These are phyloP conservation scores for Zaprionus nigranus DNA, from an alignment of 1,140 invertebrate genomes.

Conservation along the genomic window DNA sequence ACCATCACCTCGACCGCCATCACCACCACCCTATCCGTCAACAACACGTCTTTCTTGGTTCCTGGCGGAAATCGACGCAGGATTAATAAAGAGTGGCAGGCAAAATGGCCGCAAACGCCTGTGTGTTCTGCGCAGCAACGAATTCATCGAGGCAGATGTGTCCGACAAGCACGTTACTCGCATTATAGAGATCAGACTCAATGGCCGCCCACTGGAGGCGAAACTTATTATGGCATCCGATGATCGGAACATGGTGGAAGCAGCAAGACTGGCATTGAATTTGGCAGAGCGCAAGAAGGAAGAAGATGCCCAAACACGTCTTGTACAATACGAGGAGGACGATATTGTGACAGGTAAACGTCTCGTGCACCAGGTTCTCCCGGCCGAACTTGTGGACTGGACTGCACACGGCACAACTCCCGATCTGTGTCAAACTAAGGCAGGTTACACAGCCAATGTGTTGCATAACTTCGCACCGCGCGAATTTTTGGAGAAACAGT, in stretches of 20 bases:
- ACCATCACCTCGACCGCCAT: background rate
- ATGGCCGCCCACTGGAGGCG: slow-evolving; percentile 60
- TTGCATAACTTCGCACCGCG: slow-evolving; percentile 60
- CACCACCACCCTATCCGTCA: background rate
- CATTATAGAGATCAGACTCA: slow-evolving; percentile 59
- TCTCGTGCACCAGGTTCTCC: slow-evolving; percentile 65
- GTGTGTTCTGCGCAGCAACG: slow-evolving; percentile 69
- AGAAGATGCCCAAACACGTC: slow-evolving; percentile 18
- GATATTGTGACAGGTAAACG: slow-evolving; percentile 21
- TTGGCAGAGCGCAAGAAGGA: slow-evolving; percentile 44
- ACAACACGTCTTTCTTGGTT: slow-evolving; percentile 75
- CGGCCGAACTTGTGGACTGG: slow-evolving; percentile 54
- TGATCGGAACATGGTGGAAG: slow-evolving; percentile 63
- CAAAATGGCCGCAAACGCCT: slow-evolving; percentile 44
- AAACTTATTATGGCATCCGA: slow-evolving; percentile 70
- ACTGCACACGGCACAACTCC: slow-evolving; percentile 51
- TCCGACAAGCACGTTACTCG: slow-evolving; percentile 70
- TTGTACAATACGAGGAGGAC: slow-evolving; percentile 64
- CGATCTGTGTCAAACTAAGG: slow-evolving; percentile 37
- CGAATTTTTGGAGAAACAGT: slow-evolving; percentile 62
- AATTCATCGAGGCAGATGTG: slow-evolving; percentile 58
- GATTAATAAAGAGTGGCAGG: slow-evolving; percentile 38
- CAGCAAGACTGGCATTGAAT: slow-evolving; percentile 55
- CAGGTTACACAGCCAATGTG: slow-evolving; percentile 51
- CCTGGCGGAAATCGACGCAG: slow-evolving; percentile 71